phyloP scores from a whole-genome alignment of 2,113 vertebrate genomes.

The Pedetes capensis region DNA sequence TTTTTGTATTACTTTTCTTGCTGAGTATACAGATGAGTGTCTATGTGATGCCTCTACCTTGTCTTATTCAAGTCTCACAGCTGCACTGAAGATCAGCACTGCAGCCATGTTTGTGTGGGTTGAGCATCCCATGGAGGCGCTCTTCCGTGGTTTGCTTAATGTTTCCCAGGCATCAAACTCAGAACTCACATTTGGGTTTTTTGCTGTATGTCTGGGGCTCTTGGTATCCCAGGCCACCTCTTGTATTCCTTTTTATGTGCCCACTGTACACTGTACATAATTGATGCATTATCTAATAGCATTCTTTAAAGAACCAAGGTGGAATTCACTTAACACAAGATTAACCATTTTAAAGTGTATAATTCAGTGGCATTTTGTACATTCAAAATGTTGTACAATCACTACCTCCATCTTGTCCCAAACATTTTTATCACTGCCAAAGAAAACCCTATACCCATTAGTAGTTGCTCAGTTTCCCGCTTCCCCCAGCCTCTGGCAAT shows the following conservation, averaged over 20 bases:
- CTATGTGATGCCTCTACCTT: not conserved
- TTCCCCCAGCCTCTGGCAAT: no score
- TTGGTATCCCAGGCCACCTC: not conserved
- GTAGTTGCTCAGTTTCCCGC: not conserved
- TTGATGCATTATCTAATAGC: not conserved
- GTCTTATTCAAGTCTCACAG: not conserved
- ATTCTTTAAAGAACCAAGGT: not conserved
- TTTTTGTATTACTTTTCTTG: not conserved
- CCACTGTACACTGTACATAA: not conserved
- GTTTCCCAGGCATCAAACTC: not conserved
- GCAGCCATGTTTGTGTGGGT: fast-evolving
- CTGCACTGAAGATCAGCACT: not conserved
- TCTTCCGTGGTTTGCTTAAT: not conserved
- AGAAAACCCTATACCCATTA: not conserved
- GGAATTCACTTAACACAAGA: not conserved
- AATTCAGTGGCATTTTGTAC: not conserved
- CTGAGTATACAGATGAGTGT: not conserved
- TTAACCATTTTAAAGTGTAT: not conserved
- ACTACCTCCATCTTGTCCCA: not conserved
- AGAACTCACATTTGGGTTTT: not conserved
- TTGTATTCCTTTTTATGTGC: not conserved
- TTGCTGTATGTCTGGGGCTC: not conserved
- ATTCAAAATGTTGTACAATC: not conserved
- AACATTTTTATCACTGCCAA: not conserved
- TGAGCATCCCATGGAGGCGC: not conserved